These are phyloP conservation scores for Apodemia hepburni DNA, from an alignment of 2,888 invertebrate genomes.

Conservation along the genomic window DNA sequence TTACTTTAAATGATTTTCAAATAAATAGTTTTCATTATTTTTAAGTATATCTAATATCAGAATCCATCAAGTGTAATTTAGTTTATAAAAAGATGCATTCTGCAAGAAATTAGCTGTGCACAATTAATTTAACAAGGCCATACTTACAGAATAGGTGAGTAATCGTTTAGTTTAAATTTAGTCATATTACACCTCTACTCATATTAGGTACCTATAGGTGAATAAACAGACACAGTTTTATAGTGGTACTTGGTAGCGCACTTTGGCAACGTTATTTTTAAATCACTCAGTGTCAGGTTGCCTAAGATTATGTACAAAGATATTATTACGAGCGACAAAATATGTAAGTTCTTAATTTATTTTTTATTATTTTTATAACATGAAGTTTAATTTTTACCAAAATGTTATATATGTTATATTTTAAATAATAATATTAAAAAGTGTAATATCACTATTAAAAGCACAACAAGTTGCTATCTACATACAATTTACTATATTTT, in stretches of 20 bases:
- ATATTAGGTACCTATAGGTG: not conserved
- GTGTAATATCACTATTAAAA: no score
- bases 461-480: no score
- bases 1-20: no score
- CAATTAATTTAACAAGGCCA: not conserved
- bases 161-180: not conserved
- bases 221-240: not conserved
- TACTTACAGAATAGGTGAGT: not conserved
- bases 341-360: conserved; percentile 2
- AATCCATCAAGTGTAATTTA: not conserved
- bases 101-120: not conserved
- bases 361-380: no score
- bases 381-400: no score
- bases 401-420: no score
- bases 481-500: no score
- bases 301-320: conserved; percentile 4
- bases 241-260: not conserved
- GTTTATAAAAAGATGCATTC: not conserved
- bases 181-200: not conserved
- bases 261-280: not conserved
- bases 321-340: conserved; percentile 5
- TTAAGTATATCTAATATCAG: no score
- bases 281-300: conserved; percentile 5
- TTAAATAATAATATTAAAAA: no score
- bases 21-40: no score